Percentiles rank a stretch among this genome's conserved stretches.
phyloP scores from a whole-genome alignment of 2,888 invertebrate species.

The Cephalotes varians region DNA sequence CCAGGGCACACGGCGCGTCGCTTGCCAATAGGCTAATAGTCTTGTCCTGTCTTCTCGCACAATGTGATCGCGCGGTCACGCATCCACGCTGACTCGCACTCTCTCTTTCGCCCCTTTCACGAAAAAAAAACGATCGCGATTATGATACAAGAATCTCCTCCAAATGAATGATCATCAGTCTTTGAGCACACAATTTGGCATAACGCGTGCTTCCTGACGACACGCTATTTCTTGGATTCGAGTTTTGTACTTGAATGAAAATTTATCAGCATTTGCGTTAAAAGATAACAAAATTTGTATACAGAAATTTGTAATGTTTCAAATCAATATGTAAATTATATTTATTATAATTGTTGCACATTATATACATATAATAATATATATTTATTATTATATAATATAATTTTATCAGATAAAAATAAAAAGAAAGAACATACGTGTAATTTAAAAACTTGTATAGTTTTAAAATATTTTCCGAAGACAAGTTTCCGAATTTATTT shows the following conservation, averaged over 20 bases:
- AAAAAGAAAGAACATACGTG: not conserved
- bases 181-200: slow-evolving; percentile 69
- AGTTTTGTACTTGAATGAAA: slow-evolving; percentile 33
- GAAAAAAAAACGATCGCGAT: slow-evolving; percentile 56
- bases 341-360: not conserved
- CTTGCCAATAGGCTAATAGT: slow-evolving; percentile 83
- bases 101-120: slow-evolving; percentile 30
- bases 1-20: slow-evolving; percentile 74
- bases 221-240: slow-evolving; percentile 11
- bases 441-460: slow-evolving; percentile 7
- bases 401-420: not conserved
- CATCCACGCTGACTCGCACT: slow-evolving; percentile 58
- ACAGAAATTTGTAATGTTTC: slow-evolving; percentile 12
- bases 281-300: slow-evolving; percentile 8
- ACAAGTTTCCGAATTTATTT: not conserved
- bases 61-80: slow-evolving; percentile 77
- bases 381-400: not conserved
- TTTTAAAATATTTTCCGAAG: not conserved
- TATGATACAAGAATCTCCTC: slow-evolving; percentile 81
- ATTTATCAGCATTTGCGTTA: not conserved
- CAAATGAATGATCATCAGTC: slow-evolving; percentile 81
- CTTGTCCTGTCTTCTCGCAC: slow-evolving; percentile 81
- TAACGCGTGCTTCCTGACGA: slow-evolving; percentile 39
- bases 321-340: not conserved
- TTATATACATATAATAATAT: not conserved